Conservation (phyloP, 2,113 vertebrate species). For the Micronycteris hirsuta region DNA sequence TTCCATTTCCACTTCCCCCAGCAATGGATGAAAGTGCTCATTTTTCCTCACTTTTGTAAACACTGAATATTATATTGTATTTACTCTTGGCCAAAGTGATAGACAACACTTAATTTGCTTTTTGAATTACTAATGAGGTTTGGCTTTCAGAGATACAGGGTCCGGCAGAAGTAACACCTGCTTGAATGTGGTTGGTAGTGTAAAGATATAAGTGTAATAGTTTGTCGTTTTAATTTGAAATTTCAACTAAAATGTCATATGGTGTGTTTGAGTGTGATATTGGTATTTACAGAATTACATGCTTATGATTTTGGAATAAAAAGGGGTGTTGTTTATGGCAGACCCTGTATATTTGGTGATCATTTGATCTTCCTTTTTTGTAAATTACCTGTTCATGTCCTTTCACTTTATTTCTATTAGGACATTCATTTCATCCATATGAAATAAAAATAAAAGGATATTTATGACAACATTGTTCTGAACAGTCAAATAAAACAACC, state of each 20-base stretch:
- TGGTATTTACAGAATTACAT: no score
- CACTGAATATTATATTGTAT: no score
- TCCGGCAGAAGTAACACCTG: no score
- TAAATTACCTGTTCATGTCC: neutral
- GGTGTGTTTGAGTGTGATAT: no score
- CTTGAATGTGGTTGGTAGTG: no score
- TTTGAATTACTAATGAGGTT: neutral
- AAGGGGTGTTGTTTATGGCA: no score
- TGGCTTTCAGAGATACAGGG: neutral
- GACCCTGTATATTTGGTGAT: neutral
- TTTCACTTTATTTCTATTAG: neutral
- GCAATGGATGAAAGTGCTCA: neutral
- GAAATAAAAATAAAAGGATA: neutral
- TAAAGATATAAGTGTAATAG: no score
- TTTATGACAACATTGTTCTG: neutral
- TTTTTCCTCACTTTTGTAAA: neutral
- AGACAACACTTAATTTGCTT: neutral
- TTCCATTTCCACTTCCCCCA: neutral
- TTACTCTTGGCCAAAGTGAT: neutral
- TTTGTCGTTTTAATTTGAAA: no score
- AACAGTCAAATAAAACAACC: neutral
- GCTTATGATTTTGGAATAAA: no score
- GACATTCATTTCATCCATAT: neutral
- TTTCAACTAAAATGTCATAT: no score
- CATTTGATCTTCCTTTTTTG: neutral